phyloP scores from a whole-genome alignment of 1,140 invertebrate species.

The Platorchestia sp. region DNA sequence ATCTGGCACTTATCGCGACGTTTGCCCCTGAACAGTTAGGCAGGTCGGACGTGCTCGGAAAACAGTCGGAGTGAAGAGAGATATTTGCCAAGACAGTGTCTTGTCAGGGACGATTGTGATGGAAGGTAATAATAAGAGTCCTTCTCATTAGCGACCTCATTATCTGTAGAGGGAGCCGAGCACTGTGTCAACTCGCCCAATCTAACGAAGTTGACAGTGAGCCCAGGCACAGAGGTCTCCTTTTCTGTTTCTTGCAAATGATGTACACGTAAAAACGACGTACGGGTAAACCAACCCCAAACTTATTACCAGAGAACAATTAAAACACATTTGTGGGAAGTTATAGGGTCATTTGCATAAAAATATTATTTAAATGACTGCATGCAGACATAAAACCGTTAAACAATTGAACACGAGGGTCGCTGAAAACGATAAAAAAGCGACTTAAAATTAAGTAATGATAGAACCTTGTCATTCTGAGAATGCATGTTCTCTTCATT shows the following conservation, averaged over 20 bases:
- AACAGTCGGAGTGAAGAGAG: not conserved
- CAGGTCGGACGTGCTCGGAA: not conserved
- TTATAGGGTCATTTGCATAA: not conserved
- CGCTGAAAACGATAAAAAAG: too few relatives aligned
- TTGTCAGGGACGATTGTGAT: conserved; percentile 32
- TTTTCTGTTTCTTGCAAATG: conserved; percentile 25
- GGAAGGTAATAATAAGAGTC: conserved; percentile 43
- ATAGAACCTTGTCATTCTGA: too few relatives aligned
- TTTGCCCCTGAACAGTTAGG: not conserved
- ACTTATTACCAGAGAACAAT: not conserved
- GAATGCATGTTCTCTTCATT: too few relatives aligned
- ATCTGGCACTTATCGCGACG: not conserved
- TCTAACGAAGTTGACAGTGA: conserved; percentile 53
- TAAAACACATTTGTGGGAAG: not conserved
- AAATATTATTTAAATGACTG: not conserved
- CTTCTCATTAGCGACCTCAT: conserved; percentile 48
- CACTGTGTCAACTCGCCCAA: conserved; percentile 54
- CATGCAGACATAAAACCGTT: too few relatives aligned
- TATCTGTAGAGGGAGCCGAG: conserved; percentile 45
- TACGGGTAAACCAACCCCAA: not conserved
- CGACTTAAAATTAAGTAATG: too few relatives aligned
- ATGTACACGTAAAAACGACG: not conserved
- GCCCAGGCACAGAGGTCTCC: not conserved
- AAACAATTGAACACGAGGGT: too few relatives aligned
- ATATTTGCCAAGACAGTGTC: conserved; percentile 34